Evolutionary conservation across 2,888 invertebrate species (phyloP), one percentile per base, ranked within the genome.

Genomic region (Pyrrhosoma nymphula): DNA sequence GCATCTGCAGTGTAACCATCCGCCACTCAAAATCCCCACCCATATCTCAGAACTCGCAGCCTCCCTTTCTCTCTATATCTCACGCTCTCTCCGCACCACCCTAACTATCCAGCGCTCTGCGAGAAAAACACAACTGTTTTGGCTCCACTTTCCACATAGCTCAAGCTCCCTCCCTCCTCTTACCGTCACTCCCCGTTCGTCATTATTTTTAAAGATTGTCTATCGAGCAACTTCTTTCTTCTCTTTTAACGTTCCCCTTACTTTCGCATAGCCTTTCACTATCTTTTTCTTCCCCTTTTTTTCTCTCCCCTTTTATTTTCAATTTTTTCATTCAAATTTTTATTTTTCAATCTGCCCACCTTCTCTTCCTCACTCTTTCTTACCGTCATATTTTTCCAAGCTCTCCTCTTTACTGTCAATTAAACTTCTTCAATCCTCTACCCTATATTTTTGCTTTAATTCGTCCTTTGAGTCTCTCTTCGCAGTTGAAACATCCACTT

Each of bases 51-150:
- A 47, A 8, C n/a, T 35, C 35, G 1, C 82, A 18, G 3, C 82
- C 1, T 47, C 47, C 47, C 8, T 47, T 4, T 4, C 47, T 4
- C 47, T 47, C 47, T 47, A 2, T 35, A 12, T 8, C n/a, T 35
- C 82, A 2, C 35, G 1, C 82, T 18, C 39, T 12, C 20, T 14
- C 23, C 39, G 20, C 1, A 1, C 82, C 47, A 47, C 82, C 82
- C 88, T 88, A 69, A 69, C 26, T 69, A 69, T 69, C 69, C 69
- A n/a, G 69, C n/a, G n/a, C 69, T n/a, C n/a, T 26, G n/a, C n/a
- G 69, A 2, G 69, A n/a, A 69, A 69, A 69, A n/a, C 69, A 69
- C 69, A 69, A 69, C 69, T 69, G 82, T 82, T 82, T 82, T 14
- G 30, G 26, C 82, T 82, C 82, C 30, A 10, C 82, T 35, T 35